phyloP scores from a whole-genome alignment of 2,797 vertebrate genomes.

The Lepidocolaptes lacrymiger region DNA sequence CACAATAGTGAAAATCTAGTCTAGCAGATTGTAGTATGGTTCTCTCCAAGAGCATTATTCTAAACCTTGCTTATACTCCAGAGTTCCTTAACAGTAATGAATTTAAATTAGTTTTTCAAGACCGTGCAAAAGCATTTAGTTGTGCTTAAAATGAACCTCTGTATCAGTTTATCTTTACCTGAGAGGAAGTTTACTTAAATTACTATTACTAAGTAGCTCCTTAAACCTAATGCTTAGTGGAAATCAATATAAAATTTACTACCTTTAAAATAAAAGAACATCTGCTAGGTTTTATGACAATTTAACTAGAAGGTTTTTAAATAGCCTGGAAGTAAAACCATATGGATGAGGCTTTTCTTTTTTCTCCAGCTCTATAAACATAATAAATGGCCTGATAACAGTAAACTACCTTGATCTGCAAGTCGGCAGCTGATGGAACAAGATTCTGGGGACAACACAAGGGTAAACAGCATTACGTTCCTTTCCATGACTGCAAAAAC shows the following conservation, averaged over 20 bases:
- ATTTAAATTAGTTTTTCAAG: neutral
- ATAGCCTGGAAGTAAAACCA: neutral
- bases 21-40: neutral
- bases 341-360: neutral
- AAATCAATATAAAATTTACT: neutral
- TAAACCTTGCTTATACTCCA: neutral
- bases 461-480: neutral
- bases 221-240: neutral
- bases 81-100: neutral
- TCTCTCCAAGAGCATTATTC: neutral
- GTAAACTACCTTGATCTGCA: neutral
- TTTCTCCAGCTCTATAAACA: neutral
- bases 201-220: neutral
- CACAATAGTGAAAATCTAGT: neutral
- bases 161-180: neutral
- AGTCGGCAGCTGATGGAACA: neutral
- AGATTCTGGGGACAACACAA: neutral
- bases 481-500: neutral
- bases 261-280: neutral
- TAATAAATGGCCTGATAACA: neutral
- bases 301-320: neutral
- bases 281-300: neutral
- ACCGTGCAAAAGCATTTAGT: neutral
- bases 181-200: neutral
- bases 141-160: neutral